Percentiles rank a stretch among this genome's conserved stretches.
phyloP scores from a whole-genome alignment of 2,113 vertebrate genomes.

The Lophura nycthemera region DNA sequence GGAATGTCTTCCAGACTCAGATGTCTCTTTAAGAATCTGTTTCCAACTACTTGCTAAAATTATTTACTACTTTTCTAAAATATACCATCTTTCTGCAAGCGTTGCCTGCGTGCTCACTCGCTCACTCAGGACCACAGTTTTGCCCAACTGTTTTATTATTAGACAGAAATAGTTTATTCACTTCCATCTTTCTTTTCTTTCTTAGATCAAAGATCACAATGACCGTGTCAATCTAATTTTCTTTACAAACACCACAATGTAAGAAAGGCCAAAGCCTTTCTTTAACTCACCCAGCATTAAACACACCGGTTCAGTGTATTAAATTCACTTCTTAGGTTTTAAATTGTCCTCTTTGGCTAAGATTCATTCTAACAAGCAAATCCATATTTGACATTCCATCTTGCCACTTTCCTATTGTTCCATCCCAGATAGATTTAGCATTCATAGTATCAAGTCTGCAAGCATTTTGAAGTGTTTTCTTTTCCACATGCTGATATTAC shows the following conservation, averaged over 20 bases:
- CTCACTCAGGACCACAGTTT: neutral
- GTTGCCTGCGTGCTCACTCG: neutral
- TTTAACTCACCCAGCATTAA: neutral
- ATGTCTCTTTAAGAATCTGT: neutral
- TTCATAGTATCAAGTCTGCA: neutral
- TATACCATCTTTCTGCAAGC: neutral
- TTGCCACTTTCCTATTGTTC: neutral
- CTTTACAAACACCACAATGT: neutral
- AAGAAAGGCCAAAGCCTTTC: neutral
- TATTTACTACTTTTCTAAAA: neutral
- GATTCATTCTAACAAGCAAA: neutral
- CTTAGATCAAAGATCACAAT: conserved; percentile 22
- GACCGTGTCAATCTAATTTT: neutral
- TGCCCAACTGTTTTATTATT: neutral
- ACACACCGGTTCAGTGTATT: neutral
- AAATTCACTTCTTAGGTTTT: neutral
- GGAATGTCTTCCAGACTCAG: neutral
- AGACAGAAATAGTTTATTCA: neutral
- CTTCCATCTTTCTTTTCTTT: neutral
- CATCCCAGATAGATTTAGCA: neutral
- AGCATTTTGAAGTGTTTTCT: conserved; percentile 12
- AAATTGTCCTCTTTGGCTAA: neutral
- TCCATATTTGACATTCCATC: neutral
- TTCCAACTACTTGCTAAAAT: neutral
- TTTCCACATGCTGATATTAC: neutral